phyloP scores from a whole-genome alignment of 64 coral and sea anemone genomes.

The Stichodactyla mertensii region DNA sequence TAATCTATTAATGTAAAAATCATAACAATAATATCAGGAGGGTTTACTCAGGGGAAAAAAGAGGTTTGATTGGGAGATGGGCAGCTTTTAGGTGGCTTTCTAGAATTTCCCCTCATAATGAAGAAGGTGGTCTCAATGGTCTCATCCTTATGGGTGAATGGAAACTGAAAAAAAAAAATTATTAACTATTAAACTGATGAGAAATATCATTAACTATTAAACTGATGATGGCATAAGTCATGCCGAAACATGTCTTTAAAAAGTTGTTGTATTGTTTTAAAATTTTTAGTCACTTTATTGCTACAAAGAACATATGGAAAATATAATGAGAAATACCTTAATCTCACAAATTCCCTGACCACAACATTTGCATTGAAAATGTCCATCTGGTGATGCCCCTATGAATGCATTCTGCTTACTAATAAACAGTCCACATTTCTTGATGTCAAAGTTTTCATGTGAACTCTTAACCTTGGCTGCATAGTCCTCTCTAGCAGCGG shows the following conservation, averaged over 20 bases:
- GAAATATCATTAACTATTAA: no score
- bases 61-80: no score
- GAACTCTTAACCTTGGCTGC: neutral
- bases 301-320: neutral
- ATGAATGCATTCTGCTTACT: constrained; percentile 21
- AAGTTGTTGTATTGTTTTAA: neutral
- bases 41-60: no score
- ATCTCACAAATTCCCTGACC: no score
- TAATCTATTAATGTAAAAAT: no score
- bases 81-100: no score
- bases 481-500: constrained; percentile 5
- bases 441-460: constrained; percentile 31
- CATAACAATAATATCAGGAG: no score
- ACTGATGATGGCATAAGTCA: neutral
- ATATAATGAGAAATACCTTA: neutral
- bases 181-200: no score
- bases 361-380: neutral
- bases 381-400: constrained; percentile 43
- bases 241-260: no score
- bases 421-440: constrained; percentile 44
- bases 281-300: constrained; percentile 21
- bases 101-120: no score
- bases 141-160: no score
- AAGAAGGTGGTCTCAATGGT: no score
- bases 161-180: neutral